These are phyloP conservation scores for Meghimatium bilineatum DNA, from an alignment of 2,888 invertebrate genomes.

Conservation along the genomic window DNA sequence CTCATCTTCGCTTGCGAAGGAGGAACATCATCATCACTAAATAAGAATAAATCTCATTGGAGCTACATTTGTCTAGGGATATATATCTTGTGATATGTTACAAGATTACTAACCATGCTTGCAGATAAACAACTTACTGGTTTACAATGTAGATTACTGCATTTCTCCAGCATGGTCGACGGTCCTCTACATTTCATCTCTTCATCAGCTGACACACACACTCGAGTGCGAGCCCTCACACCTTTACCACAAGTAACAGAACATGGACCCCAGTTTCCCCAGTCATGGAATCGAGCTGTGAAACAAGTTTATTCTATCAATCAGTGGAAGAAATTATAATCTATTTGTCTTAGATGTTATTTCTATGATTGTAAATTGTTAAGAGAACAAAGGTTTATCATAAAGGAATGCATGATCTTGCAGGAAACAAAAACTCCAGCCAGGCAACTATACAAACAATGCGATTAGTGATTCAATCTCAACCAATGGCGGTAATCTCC, in stretches of 20 bases:
- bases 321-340: not conserved
- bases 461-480: too few relatives aligned
- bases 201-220: conserved; percentile 25
- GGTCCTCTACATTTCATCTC: conserved; percentile 4
- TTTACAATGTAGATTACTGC: not conserved
- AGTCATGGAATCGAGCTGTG: conserved; percentile 29
- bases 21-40: too few relatives aligned
- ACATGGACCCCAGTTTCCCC: conserved; percentile 46
- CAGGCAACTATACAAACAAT: too few relatives aligned
- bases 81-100: too few relatives aligned
- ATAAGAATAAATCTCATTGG: too few relatives aligned
- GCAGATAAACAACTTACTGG: not conserved
- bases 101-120: not conserved
- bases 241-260: conserved; percentile 45
- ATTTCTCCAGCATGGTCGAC: conserved; percentile 32
- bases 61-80: too few relatives aligned
- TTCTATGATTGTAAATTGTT: too few relatives aligned
- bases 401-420: too few relatives aligned
- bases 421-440: too few relatives aligned
- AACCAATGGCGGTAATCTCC: too few relatives aligned
- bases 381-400: too few relatives aligned
- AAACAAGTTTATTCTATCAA: not conserved
- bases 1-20: too few relatives aligned
- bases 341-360: not conserved
- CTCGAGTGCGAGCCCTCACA: conserved; percentile 38